phyloP scores from a whole-genome alignment of 2,113 vertebrate genomes.

The Columba livia region DNA sequence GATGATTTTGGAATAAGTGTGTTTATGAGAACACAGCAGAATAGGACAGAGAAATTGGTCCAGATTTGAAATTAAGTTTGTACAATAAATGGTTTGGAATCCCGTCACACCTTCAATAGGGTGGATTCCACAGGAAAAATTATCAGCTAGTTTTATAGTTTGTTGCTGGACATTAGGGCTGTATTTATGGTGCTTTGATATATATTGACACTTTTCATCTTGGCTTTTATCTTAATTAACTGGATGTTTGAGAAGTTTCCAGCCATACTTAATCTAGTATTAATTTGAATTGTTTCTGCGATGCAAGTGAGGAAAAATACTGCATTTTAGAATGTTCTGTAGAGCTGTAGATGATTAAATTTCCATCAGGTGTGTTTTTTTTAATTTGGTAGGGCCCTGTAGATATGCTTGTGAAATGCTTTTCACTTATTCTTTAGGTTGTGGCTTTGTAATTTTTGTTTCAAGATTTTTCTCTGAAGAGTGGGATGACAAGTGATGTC shows the following conservation, averaged over 20 bases:
- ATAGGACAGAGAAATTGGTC: background rate
- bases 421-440: background rate
- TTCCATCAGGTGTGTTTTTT: background rate
- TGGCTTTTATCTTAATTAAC: background rate
- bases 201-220: background rate
- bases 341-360: background rate
- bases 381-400: background rate
- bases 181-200: background rate
- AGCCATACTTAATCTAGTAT: background rate
- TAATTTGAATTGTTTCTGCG: background rate
- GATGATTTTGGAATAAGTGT: background rate
- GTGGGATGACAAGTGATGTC: background rate
- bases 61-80: background rate
- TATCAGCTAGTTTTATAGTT: background rate
- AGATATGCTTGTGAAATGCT: background rate
- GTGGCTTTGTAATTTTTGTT: background rate
- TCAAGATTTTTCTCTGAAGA: background rate
- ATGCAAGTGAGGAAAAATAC: background rate
- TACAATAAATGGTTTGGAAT: background rate
- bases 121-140: background rate
- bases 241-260: background rate
- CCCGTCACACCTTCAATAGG: background rate
- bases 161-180: background rate
- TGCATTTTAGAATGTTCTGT: background rate
- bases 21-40: background rate